Evolutionary conservation across 92 coral and sea anemone species (phyloP), one percentile per base, ranked within the genome.

Genomic region (Umimayanthus kanabou): DNA sequence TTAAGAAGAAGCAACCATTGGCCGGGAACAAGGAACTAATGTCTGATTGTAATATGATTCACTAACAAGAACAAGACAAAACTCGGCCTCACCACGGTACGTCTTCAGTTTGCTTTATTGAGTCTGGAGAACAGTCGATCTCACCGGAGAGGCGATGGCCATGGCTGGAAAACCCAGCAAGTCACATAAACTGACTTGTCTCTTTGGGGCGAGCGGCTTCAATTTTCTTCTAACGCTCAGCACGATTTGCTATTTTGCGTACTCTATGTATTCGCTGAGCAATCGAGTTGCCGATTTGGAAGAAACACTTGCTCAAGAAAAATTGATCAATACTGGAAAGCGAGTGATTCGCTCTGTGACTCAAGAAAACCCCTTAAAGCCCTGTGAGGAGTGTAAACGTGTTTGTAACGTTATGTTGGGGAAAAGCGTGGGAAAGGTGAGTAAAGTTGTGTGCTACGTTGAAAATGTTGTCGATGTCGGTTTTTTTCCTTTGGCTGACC

Each of bases 251-350:
- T 80, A 55, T 58, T 80, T 80, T 15, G 69, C 47, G 22, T 55
- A 80, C 28, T 55, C 73, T 0, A 18, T 80, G 33, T 55, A 58
- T 47, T 55, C 84, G 14, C 45, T 80, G 39, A 80, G 20, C 5
- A 80, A 57, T 11, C 69, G 84, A 55, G 84, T 80, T 11, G 25
- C 28, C 29, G 33, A 29, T 80, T 18, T 80, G 84, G 84, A 80
- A 80, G 84, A 29, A 16, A 29, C 14, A 47, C 84, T 80, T 16
- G 84, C n/a, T 33, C 70, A 33, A 33, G 33, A 72, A 58, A 40
- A 57, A 55, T 0, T 30, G 20, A 29, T 33, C 43, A 33, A 55
- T 13, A 15, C 33, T 20, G 49, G n/a, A 25, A 42, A 39, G 20
- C 70, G 84, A 9, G 30, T n/a, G 49, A 30, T 25, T n/a, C 61